These are phyloP conservation scores for Macroramphosus scolopax DNA, from an alignment of 2,797 vertebrate genomes.

Conservation along the genomic window DNA sequence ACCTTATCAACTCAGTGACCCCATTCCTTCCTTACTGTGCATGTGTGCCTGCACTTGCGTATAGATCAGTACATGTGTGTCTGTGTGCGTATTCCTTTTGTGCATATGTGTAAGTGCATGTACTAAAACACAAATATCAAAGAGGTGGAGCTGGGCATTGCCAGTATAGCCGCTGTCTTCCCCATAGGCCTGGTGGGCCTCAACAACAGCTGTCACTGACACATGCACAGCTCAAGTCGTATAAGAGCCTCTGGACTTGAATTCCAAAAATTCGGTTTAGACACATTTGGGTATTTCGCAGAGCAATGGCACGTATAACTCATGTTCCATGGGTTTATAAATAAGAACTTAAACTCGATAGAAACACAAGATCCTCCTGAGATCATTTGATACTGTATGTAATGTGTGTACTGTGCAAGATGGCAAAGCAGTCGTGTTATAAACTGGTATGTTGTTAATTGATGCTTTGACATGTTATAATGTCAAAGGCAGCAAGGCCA, in stretches of 20 bases:
- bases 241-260: conserved; percentile 54
- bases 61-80: not conserved
- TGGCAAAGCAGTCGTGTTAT: conserved; percentile 10
- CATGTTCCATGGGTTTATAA: conserved; percentile 59
- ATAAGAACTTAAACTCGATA: conserved; percentile 54
- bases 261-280: conserved; percentile 73
- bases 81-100: not conserved
- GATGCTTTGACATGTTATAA: conserved; percentile 12
- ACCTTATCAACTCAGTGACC: conserved; percentile 11
- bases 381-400: conserved; percentile 42
- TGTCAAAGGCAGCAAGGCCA: conserved; percentile 20
- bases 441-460: conserved; percentile 28
- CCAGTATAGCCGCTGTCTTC: conserved; percentile 33
- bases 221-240: conserved; percentile 58
- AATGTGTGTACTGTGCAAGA: conserved; percentile 1
- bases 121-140: conserved; percentile 26
- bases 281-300: conserved; percentile 66
- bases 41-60: conserved; percentile 1
- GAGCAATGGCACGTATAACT: conserved; percentile 57
- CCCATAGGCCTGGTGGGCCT: conserved; percentile 52
- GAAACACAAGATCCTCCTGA: conserved; percentile 56
- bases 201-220: conserved; percentile 83
- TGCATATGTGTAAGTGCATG: not conserved
- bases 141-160: conserved; percentile 30
- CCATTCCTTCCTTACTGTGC: conserved; percentile 4